Conservation (phyloP, 2,113 vertebrate species). For the Catagonus wagneri region DNA sequence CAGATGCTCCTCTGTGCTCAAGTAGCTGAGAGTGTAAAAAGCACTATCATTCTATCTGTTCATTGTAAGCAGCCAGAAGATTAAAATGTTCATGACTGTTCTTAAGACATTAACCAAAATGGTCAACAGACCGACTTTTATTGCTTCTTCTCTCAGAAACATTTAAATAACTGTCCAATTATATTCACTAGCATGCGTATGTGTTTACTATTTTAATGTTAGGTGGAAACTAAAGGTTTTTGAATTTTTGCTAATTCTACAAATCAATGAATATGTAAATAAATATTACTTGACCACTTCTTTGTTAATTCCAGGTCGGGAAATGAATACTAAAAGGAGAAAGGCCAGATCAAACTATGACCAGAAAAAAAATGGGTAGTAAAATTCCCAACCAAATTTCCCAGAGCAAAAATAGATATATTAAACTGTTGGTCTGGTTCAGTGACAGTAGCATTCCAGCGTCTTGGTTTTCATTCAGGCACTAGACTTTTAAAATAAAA, state of each 20-base stretch:
- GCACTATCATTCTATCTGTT: not conserved
- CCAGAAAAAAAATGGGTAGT: not conserved
- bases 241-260: not conserved
- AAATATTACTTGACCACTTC: not conserved
- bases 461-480: not conserved
- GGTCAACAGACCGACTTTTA: not conserved
- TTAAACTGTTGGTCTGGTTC: not conserved
- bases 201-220: conserved; percentile 41
- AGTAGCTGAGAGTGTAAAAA: conserved; percentile 23
- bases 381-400: not conserved
- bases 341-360: not conserved
- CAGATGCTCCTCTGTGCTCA: not conserved
- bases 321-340: conserved; percentile 27
- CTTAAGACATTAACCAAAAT: conserved; percentile 37
- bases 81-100: not conserved
- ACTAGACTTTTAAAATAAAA: not conserved
- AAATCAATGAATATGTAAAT: not conserved
- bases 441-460: not conserved
- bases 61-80: not conserved
- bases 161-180: conserved; percentile 23
- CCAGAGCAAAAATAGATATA: not conserved
- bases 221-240: not conserved
- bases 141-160: not conserved
- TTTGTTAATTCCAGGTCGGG: not conserved
- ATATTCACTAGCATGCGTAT: not conserved